Evolutionary conservation across 2,113 vertebrate species (phyloP).

Genomic region (Oreochromis spilurus): DNA sequence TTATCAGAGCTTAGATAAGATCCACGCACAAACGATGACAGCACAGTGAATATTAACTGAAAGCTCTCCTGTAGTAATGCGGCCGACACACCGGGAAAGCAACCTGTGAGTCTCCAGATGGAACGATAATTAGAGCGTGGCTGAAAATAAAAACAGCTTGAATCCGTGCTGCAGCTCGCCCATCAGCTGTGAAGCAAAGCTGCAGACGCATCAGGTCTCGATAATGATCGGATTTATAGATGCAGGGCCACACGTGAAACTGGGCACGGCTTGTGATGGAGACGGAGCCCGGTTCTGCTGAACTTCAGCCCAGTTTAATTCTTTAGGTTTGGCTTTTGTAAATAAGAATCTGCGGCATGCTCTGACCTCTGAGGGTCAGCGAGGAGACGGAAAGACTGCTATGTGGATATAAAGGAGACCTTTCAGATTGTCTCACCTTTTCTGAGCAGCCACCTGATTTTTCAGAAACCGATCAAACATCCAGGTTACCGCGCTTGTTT

Average conservation of each 20-base stretch:
- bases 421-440: background rate
- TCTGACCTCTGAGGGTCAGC: background rate
- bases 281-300: background rate
- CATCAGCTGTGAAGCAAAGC: background rate
- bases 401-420: background rate
- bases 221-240: background rate
- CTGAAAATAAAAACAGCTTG: background rate
- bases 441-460: background rate
- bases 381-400: background rate
- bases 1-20: background rate
- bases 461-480: background rate
- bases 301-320: background rate
- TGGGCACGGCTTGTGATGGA: background rate
- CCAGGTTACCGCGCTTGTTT: background rate
- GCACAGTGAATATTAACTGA: background rate
- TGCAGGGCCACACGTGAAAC: background rate
- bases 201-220: background rate
- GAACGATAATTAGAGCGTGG: background rate
- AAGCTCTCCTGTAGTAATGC: background rate
- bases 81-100: background rate
- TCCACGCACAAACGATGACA: background rate
- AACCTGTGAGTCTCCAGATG: background rate
- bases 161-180: background rate
- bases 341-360: background rate
- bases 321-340: background rate